These are phyloP conservation scores for Thalassoma bifasciatum DNA, from an alignment of 2,113 vertebrate species.

Conservation along the genomic window DNA sequence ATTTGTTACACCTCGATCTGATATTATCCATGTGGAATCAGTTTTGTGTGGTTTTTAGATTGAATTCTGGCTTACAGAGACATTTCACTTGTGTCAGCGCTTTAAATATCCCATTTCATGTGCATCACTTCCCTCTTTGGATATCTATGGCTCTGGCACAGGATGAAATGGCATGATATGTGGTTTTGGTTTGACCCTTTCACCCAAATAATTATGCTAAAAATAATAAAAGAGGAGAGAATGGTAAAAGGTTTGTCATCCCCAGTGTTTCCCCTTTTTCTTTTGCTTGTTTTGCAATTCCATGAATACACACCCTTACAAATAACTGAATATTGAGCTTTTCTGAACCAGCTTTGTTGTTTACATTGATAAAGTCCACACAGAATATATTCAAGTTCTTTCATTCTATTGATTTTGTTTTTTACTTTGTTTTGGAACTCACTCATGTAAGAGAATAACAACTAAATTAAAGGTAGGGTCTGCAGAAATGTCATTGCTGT, in stretches of 20 bases:
- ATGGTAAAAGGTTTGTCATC: background rate
- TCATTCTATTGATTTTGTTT: no score
- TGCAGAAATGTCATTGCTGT: no score
- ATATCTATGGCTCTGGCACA: background rate
- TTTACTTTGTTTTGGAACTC: no score
- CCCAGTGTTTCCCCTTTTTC: no score
- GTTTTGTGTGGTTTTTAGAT: constrained; percentile 15
- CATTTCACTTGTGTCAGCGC: background rate
- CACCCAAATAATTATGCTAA: background rate
- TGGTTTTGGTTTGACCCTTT: background rate
- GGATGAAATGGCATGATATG: background rate
- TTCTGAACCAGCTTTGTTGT: no score
- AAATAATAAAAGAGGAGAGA: background rate
- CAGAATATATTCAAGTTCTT: no score
- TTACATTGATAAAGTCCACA: no score
- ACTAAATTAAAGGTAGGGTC: no score
- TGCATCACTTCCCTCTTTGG: background rate
- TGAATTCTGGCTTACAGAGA: constrained; percentile 1
- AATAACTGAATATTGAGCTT: no score
- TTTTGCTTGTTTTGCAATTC: background rate
- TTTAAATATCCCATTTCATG: background rate
- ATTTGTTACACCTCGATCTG: constrained; percentile 47
- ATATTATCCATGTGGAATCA: constrained; percentile 19
- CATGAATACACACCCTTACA: background rate
- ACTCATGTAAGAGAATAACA: no score